Conservation (phyloP, 1,140 invertebrate genomes). For the Drosophila orena region DNA sequence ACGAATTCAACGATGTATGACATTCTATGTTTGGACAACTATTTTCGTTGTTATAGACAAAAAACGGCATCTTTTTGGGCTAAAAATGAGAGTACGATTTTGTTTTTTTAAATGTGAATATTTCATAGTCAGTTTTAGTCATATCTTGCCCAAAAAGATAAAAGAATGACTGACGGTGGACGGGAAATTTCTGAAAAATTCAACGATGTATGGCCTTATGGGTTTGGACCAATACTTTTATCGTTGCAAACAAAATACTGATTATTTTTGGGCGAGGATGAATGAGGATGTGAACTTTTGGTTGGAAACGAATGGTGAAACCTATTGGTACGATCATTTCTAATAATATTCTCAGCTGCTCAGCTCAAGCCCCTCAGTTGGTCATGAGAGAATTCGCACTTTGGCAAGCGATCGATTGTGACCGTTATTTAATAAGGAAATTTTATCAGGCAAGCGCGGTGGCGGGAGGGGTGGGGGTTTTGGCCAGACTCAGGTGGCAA, state of each 20-base stretch:
- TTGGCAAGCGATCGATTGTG: conserved; percentile 53
- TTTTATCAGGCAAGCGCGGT: conserved; percentile 19
- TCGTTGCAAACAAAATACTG: not conserved
- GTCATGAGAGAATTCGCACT: conserved; percentile 26
- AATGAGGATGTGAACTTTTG: no score
- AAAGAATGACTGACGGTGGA: no score
- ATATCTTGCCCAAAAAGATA: no score
- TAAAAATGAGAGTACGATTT: not conserved
- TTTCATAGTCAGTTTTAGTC: no score
- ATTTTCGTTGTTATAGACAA: not conserved
- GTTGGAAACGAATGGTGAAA: no score
- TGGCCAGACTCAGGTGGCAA: conserved; percentile 28
- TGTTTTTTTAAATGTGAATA: no score
- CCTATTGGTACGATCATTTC: not conserved
- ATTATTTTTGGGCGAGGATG: not conserved
- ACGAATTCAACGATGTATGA: not conserved
- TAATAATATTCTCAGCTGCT: not conserved
- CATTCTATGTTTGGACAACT: not conserved
- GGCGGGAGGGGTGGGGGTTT: conserved; percentile 1
- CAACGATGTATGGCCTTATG: not conserved
- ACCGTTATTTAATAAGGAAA: conserved; percentile 82
- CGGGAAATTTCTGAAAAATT: not conserved
- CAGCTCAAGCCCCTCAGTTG: not conserved
- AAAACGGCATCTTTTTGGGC: not conserved
- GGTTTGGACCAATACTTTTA: not conserved